Conservation (phyloP, 2,113 vertebrate species). For the Anhinga rufa region DNA sequence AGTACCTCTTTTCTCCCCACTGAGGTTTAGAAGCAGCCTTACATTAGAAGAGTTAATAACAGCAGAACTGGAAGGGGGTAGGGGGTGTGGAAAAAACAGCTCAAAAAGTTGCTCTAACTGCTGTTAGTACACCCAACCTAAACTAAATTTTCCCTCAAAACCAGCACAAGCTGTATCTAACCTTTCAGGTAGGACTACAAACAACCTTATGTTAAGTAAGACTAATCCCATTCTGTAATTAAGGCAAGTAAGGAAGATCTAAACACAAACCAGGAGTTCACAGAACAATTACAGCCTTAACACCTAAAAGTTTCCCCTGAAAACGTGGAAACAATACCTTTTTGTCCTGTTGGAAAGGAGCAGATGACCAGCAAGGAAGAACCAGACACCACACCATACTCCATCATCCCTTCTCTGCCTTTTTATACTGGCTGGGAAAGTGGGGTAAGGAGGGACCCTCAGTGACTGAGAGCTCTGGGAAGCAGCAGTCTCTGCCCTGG, state of each 20-base stretch:
- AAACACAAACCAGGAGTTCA: accelerated
- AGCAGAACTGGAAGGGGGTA: not conserved
- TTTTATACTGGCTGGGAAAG: not conserved
- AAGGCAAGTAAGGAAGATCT: not conserved
- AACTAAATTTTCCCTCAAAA: not conserved
- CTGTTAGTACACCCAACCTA: not conserved
- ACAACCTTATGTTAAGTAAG: accelerated
- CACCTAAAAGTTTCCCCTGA: accelerated
- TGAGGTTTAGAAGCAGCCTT: not conserved
- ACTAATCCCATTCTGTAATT: not conserved
- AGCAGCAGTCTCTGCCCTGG: not conserved
- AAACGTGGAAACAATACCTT: accelerated
- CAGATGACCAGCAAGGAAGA: accelerated
- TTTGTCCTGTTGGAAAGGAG: accelerated
- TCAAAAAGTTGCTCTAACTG: not conserved
- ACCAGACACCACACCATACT: accelerated
- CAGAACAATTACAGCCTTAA: not conserved
- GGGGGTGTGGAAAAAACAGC: not conserved
- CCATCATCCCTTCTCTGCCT: accelerated
- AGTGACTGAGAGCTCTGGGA: not conserved
- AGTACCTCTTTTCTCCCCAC: not conserved
- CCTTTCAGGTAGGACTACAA: not conserved
- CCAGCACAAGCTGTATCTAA: not conserved
- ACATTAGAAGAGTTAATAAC: accelerated
- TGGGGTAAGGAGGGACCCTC: not conserved